Conservation (phyloP, 2,113 vertebrate genomes). For the Menidia beryllina region DNA sequence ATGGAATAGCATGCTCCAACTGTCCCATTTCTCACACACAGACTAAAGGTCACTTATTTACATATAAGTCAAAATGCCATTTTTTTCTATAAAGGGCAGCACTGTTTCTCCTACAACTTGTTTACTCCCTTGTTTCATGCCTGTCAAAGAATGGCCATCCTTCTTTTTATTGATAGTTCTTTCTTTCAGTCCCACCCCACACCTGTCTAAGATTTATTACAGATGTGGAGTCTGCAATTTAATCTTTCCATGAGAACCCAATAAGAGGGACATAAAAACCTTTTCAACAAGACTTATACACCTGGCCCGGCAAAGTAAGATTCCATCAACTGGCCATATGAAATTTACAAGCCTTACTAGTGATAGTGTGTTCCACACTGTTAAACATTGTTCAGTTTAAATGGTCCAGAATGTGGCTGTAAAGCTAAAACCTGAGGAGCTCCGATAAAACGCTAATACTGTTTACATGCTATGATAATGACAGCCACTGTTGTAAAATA, state of each 20-base stretch:
- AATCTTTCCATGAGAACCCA: conserved; percentile 69
- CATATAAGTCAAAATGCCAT: conserved; percentile 79
- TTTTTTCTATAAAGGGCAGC: conserved; percentile 71
- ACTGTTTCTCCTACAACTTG: conserved; percentile 62
- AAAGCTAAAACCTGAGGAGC: conserved; percentile 30
- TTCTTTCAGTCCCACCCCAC: conserved; percentile 45
- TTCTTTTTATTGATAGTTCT: conserved; percentile 72
- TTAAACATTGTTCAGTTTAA: conserved; percentile 52
- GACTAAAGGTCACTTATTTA: conserved; percentile 80
- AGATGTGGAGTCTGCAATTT: conserved; percentile 63
- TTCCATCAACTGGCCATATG: conserved; percentile 40
- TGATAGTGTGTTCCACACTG: conserved; percentile 16
- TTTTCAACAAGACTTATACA: conserved; percentile 64
- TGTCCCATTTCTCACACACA: conserved; percentile 45
- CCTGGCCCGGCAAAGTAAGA: conserved; percentile 44
- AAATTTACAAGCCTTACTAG: conserved; percentile 41
- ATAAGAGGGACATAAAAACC: conserved; percentile 68
- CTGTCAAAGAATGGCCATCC: conserved; percentile 60
- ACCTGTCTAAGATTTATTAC: conserved; percentile 70
- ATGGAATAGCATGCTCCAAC: conserved; percentile 20
- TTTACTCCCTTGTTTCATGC: conserved; percentile 61
- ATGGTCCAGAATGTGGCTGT: conserved; percentile 35
- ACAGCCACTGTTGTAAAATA: conserved; percentile 40
- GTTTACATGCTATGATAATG: conserved; percentile 44
- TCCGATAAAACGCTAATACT: conserved; percentile 35